Conservation (phyloP, 2,888 invertebrate genomes). For the Meteorus colon region DNA sequence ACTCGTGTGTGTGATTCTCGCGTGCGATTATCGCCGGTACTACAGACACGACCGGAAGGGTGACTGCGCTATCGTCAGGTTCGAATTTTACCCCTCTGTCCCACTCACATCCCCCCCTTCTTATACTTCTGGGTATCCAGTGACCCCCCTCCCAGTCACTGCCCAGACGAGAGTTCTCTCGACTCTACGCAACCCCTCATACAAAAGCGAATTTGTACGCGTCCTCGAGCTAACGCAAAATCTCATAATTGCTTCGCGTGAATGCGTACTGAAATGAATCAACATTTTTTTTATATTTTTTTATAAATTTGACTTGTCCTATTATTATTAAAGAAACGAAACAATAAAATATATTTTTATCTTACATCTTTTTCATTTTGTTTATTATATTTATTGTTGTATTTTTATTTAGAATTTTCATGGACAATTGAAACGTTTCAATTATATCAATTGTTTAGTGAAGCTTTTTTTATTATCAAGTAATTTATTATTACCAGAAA, state of each 20-base stretch:
- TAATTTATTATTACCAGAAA: too few relatives aligned
- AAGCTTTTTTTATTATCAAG: too few relatives aligned
- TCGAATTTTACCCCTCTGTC: slow-evolving; percentile 51
- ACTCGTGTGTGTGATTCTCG: slow-evolving; percentile 61
- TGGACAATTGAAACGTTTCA: too few relatives aligned
- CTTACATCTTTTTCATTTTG: background rate
- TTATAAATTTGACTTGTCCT: background rate
- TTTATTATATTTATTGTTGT: too few relatives aligned
- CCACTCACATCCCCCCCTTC: slow-evolving; percentile 29
- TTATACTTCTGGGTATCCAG: slow-evolving; percentile 4
- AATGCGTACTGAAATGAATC: slow-evolving; percentile 60
- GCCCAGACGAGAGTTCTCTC: background rate
- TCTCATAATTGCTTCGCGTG: slow-evolving; percentile 71
- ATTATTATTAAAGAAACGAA: too few relatives aligned
- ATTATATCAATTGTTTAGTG: too few relatives aligned
- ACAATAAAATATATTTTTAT: background rate
- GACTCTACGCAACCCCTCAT: slow-evolving; percentile 38
- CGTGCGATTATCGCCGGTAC: slow-evolving; percentile 56
- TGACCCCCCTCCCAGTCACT: slow-evolving; percentile 4
- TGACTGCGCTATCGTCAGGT: slow-evolving; percentile 48
- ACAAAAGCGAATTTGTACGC: slow-evolving; percentile 65
- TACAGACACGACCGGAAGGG: slow-evolving; percentile 36
- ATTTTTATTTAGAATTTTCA: too few relatives aligned
- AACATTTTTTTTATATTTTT: slow-evolving; percentile 6
- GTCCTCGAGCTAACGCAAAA: slow-evolving; percentile 61